Evolutionary conservation across 35 echinoderm and acorn worm species (phyloP).

Genomic region (Anneissia japonica): DNA sequence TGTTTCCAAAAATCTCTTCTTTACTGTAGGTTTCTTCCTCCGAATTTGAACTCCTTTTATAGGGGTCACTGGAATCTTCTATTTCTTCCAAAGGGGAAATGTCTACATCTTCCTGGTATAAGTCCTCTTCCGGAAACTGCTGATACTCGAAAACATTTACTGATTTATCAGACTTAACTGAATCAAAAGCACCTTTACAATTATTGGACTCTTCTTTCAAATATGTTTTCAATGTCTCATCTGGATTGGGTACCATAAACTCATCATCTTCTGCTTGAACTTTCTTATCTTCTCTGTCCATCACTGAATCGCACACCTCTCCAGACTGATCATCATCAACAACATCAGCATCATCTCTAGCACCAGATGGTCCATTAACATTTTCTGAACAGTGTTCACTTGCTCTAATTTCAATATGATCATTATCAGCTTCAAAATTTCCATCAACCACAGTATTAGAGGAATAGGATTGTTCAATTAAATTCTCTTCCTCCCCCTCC

Average conservation of each 20-base stretch:
- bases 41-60: neutral
- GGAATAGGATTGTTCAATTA: neutral
- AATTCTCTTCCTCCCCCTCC: neutral
- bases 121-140: neutral
- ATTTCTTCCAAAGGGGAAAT: neutral
- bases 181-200: no score
- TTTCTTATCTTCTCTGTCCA: neutral
- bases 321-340: neutral
- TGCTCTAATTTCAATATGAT: neutral
- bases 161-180: neutral
- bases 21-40: neutral
- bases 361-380: neutral
- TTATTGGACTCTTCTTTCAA: no score
- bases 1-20: constrained; percentile 52
- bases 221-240: neutral
- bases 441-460: neutral
- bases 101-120: neutral
- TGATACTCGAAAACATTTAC: neutral
- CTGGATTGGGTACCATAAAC: neutral
- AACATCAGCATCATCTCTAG: neutral
- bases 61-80: neutral
- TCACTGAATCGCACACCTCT: neutral
- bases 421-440: neutral
- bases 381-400: neutral
- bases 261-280: neutral